A percentile compares a stretch with the other conserved stretches of the same genome.
phyloP scores from a whole-genome alignment of 2,797 vertebrate species.

The Astyanax mexicanus region DNA sequence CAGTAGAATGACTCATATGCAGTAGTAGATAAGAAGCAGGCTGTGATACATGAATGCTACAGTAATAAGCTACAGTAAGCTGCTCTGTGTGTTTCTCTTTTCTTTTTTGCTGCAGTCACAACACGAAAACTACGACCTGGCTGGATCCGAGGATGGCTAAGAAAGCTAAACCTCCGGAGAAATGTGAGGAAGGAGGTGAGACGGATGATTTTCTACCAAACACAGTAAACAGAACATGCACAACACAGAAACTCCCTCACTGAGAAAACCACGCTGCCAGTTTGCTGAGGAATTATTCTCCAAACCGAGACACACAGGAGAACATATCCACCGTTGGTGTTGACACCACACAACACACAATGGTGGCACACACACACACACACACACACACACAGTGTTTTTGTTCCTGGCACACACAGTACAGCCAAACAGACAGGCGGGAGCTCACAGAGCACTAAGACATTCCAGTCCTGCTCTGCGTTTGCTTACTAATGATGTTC shows the following conservation, averaged over 20 bases:
- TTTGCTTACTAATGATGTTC: conserved; percentile 66
- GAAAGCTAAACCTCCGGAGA: conserved; percentile 97
- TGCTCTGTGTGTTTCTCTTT: neutral
- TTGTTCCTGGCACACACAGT: neutral
- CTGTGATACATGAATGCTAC: neutral
- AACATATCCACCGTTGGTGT: neutral
- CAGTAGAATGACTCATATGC: neutral
- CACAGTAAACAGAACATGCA: neutral
- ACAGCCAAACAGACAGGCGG: conserved; percentile 26
- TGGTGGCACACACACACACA: conserved; percentile 28
- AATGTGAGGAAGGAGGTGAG: conserved; percentile 97
- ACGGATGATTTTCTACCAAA: neutral
- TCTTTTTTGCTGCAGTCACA: conserved; percentile 90
- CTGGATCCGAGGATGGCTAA: conserved; percentile 95
- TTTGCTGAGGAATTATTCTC: neutral
- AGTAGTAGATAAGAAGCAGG: neutral
- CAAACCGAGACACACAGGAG: neutral
- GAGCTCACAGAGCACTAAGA: conserved; percentile 54
- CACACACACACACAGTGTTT: conserved; percentile 22
- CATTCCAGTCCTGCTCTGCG: conserved; percentile 51
- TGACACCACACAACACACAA: conserved; percentile 8
- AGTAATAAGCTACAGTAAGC: neutral
- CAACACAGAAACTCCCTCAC: neutral
- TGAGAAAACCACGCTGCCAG: neutral
- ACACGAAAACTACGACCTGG: conserved; percentile 98